Evolutionary conservation across 2,888 invertebrate genomes (phyloP).

Genomic region (Drosophila anceps): DNA sequence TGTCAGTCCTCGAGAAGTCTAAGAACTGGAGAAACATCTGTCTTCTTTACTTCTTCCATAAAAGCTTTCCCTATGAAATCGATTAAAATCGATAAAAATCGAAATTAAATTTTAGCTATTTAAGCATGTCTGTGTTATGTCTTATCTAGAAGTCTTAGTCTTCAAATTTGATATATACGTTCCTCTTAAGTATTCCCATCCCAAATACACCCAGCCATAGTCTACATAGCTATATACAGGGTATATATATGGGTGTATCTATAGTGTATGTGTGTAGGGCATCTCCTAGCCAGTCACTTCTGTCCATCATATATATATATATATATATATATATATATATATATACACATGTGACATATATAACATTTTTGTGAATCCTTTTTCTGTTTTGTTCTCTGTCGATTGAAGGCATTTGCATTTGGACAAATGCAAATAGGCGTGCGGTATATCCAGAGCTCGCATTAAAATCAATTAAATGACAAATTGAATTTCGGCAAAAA

Average conservation of each 20-base stretch:
- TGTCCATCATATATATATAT: background rate
- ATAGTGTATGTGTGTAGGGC: background rate
- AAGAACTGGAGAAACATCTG: background rate
- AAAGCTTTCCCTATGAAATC: too few species aligned
- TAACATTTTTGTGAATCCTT: background rate
- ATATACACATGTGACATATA: conserved; percentile 1
- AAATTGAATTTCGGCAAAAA: conserved; percentile 79
- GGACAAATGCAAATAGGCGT: conserved; percentile 20
- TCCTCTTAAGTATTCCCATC: background rate
- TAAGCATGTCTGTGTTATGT: background rate
- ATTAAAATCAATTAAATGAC: conserved; percentile 82
- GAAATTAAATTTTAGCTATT: background rate
- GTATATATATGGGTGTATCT: background rate
- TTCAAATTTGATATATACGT: background rate
- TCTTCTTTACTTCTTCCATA: too few species aligned
- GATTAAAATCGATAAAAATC: background rate
- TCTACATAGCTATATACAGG: background rate
- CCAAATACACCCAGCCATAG: background rate
- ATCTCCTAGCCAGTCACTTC: background rate
- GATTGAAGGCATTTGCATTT: conserved; percentile 65
- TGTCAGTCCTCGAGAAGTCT: background rate
- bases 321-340: background rate
- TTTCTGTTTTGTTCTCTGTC: background rate
- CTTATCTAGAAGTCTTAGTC: background rate
- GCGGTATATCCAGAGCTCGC: conserved; percentile 44